Base-by-base conservation (phyloP, 2,113 vertebrate genomes). In the Oryzias woworae region DNA sequence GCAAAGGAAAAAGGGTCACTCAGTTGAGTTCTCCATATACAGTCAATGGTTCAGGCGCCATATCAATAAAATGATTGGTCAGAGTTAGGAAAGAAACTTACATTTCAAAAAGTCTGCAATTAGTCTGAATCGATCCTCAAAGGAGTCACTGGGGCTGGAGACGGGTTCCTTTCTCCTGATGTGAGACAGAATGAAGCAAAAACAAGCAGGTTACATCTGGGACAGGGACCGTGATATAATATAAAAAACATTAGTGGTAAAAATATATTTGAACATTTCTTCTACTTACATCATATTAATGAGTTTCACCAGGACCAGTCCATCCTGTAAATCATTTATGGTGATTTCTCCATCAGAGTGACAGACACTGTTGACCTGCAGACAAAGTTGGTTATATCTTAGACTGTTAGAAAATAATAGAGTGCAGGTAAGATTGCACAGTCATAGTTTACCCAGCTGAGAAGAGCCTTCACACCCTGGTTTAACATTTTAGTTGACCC, bases 231-330 rank as follows among this genome's bases (percentile, higher is more conserved):
- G 18, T 54, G 26, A 15, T 4, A 41, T 41, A 4, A 28, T 18
- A 28, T 10, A 20, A 42, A 15, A 3, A 54, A 54, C 13, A 6
- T 36, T 13, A 53, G 20, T 4, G 3, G 16, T 13, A 48, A 15
- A 51, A 13, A 3, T 16, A 53, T 53, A 20, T 43, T 12, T 23
- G 42, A 44, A 53, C 36, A 48, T 17, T 26, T 4, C 10, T 68
- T 5, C 20, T 59, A 96, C 95, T 96, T 87, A 98, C 96, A 95
- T 71, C 73, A 79, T 81, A 28, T 85, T 65, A 49, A 95, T 91
- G 57, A 97, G 89, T 76, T 84, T 91, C 51, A 95, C 23, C 41
- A 98, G 88, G 43, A 92, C 1, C 0, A 56, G 48, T 3, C 95
- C 92, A 71, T 96, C 94, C 64, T 88, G 92, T 47, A 97, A 91